Conservation (phyloP, 2,797 vertebrate species). For the Alfaro cultratus region DNA sequence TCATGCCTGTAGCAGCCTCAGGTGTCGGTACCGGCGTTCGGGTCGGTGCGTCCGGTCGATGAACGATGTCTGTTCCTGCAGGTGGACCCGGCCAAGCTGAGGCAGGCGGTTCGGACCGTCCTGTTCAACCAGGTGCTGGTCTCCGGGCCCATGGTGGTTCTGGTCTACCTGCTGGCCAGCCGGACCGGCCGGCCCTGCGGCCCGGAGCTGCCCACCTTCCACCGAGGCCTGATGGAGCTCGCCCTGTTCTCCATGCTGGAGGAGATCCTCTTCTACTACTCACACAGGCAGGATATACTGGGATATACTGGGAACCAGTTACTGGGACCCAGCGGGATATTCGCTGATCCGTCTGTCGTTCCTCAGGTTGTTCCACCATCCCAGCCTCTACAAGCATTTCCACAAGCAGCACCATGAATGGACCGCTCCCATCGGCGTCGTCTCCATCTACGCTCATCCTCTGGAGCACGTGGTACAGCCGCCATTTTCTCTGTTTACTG, state of each 20-base stretch:
- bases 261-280: conserved; percentile 94
- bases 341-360: neutral
- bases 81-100: conserved; percentile 86
- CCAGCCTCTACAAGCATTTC: conserved; percentile 86
- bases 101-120: conserved; percentile 71
- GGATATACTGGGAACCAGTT: too few relatives aligned
- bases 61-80: conserved; percentile 42
- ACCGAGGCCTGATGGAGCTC: conserved; percentile 88
- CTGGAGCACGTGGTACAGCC: conserved; percentile 88
- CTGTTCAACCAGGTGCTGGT: conserved; percentile 83
- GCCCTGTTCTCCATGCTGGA: conserved; percentile 81
- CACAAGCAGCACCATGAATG: conserved; percentile 97
- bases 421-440: conserved; percentile 90
- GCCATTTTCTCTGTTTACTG: neutral
- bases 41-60: too few relatives aligned
- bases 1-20: too few relatives aligned
- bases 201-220: conserved; percentile 89
- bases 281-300: conserved; percentile 83
- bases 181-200: conserved; percentile 82
- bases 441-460: conserved; percentile 89
- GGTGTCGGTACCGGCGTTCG: too few relatives aligned
- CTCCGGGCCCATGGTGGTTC: conserved; percentile 83
- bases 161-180: conserved; percentile 75
- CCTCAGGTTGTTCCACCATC: conserved; percentile 88
- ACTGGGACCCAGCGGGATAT: too few relatives aligned